phyloP scores from a whole-genome alignment of 2,797 vertebrate genomes.

The Microctenopoma stevenorrisi region DNA sequence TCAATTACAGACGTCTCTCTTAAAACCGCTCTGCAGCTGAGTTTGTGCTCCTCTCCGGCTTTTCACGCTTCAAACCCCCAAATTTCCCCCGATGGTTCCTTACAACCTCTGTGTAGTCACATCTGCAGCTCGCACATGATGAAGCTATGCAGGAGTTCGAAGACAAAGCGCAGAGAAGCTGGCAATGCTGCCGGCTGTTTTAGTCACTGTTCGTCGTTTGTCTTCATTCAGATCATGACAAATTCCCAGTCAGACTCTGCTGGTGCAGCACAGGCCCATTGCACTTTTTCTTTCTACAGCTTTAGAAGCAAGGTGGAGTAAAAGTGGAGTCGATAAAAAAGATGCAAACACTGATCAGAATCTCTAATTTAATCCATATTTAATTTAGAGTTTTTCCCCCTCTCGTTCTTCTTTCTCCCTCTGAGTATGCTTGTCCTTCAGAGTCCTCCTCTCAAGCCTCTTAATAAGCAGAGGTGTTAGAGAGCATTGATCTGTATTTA shows the following conservation, averaged over 20 bases:
- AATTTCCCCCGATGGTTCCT: neutral
- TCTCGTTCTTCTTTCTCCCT: constrained; percentile 1
- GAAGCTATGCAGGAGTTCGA: constrained; percentile 11
- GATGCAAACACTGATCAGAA: neutral
- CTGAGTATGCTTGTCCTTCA: constrained; percentile 19
- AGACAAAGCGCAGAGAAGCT: neutral
- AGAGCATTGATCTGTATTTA: constrained; percentile 58
- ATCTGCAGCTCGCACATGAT: constrained; percentile 22
- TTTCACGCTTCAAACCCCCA: neutral
- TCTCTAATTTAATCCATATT: neutral
- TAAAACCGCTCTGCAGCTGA: constrained; percentile 19
- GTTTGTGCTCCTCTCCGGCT: neutral
- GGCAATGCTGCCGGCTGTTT: constrained; percentile 31
- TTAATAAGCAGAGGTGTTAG: constrained; percentile 29
- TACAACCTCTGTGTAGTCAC: constrained; percentile 4
- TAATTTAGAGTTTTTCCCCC: neutral
- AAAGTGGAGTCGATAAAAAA: neutral
- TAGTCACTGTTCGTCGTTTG: constrained; percentile 18
- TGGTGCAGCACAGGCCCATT: neutral
- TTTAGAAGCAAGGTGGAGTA: neutral
- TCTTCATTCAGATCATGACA: constrained; percentile 34
- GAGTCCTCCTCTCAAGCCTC: neutral
- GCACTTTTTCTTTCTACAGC: neutral
- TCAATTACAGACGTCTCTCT: constrained; percentile 65
- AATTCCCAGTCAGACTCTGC: constrained; percentile 14